Conservation (phyloP, 2,113 vertebrate species). For the Ellobius talpinus region DNA sequence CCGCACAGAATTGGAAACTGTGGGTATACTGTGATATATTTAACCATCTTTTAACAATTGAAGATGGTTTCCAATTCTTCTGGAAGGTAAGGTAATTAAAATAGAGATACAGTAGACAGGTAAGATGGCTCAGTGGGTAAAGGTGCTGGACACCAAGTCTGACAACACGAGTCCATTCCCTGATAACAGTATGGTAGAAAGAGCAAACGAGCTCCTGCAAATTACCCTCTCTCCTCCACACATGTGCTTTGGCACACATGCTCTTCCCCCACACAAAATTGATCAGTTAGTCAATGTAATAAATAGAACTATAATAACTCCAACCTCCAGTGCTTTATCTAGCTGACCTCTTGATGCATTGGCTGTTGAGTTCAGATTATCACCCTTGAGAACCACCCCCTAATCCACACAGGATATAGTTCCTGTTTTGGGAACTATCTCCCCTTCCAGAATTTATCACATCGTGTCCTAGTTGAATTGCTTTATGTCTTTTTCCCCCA, state of each 20-base stretch:
- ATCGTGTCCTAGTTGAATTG: neutral
- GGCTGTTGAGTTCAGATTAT: constrained; percentile 7
- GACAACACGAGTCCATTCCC: neutral
- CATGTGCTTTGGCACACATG: neutral
- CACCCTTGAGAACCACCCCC: neutral
- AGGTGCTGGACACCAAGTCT: neutral
- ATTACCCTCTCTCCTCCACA: neutral
- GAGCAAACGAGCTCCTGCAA: neutral
- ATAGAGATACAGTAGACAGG: neutral
- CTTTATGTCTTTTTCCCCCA: neutral
- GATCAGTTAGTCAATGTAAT: neutral
- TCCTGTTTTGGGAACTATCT: neutral
- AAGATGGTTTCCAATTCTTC: neutral
- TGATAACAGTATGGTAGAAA: neutral
- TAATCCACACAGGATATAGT: neutral
- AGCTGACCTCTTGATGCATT: neutral
- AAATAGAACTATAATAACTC: neutral
- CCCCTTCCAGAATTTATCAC: neutral
- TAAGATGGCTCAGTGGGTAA: neutral
- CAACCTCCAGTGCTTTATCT: neutral
- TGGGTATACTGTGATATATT: neutral
- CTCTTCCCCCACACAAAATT: neutral
- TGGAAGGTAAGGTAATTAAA: neutral
- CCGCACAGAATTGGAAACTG: neutral
- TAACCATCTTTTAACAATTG: neutral